These are phyloP conservation scores for Phycodurus eques DNA, from an alignment of 2,113 vertebrate genomes.

Conservation along the genomic window DNA sequence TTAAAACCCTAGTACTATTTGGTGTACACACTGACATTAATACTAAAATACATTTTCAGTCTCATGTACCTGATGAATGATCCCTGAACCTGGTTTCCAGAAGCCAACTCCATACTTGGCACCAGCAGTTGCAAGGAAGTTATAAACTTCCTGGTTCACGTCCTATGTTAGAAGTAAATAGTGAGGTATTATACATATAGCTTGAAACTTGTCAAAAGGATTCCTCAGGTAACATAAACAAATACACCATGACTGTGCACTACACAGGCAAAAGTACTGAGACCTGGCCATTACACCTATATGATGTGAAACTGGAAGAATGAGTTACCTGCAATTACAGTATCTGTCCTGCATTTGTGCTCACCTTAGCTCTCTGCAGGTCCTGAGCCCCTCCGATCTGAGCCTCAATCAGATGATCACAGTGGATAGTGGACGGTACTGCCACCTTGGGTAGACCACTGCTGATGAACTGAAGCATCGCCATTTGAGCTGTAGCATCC, in stretches of 20 bases:
- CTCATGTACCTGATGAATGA: constrained; percentile 90
- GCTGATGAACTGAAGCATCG: constrained; percentile 99
- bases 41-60: neutral
- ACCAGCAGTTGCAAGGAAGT: constrained; percentile 86
- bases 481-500: constrained; percentile 97
- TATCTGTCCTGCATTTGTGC: neutral
- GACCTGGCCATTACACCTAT: too few species aligned
- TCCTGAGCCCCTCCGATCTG: constrained; percentile 86
- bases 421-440: constrained; percentile 97
- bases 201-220: too few species aligned
- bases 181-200: neutral
- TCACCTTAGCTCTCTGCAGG: constrained; percentile 89
- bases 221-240: neutral
- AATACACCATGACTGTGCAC: neutral
- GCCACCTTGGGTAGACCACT: constrained; percentile 90
- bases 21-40: neutral
- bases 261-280: neutral
- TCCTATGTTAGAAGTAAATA: constrained; percentile 71
- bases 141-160: constrained; percentile 92
- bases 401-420: constrained; percentile 95
- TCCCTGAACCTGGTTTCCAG: constrained; percentile 97
- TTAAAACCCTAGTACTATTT: neutral
- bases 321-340: neutral
- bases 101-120: constrained; percentile 97
- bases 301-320: neutral